phyloP scores from a whole-genome alignment of 2,888 invertebrate species.

The Vandiemenella viatica region DNA sequence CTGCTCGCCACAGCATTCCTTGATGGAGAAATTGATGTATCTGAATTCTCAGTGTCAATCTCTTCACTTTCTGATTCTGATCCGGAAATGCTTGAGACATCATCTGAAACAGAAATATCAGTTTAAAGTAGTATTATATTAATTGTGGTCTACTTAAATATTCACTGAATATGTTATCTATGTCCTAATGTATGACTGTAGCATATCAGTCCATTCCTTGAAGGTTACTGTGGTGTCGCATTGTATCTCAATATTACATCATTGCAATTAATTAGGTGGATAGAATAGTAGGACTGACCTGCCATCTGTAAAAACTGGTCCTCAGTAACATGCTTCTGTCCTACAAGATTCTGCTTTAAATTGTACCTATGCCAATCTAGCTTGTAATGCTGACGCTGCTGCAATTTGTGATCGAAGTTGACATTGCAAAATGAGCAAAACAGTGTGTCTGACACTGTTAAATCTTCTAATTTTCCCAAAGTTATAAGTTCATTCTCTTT shows the following conservation, averaged over 20 bases:
- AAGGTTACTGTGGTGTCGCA: too few relatives aligned
- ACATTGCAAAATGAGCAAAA: conserved; percentile 38
- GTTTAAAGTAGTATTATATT: too few relatives aligned
- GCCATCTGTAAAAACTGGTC: conserved; percentile 38
- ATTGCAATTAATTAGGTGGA: too few relatives aligned
- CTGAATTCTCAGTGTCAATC: conserved; percentile 21
- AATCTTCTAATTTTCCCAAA: conserved; percentile 22
- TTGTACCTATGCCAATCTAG: conserved; percentile 77
- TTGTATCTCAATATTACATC: too few relatives aligned
- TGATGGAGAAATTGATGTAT: neutral
- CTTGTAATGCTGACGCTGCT: conserved; percentile 62
- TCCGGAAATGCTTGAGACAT: conserved; percentile 49
- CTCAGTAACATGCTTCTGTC: conserved; percentile 37
- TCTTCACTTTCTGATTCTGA: conserved; percentile 34
- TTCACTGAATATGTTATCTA: neutral
- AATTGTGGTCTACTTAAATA: conserved; percentile 1
- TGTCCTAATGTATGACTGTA: too few relatives aligned
- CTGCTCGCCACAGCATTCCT: too few relatives aligned
- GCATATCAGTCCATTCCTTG: too few relatives aligned
- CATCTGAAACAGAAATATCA: conserved; percentile 39
- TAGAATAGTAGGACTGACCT: too few relatives aligned
- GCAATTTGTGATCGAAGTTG: conserved; percentile 38
- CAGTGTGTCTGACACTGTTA: conserved; percentile 29
- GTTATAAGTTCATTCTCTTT: neutral
- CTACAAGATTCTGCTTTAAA: conserved; percentile 52